A percentile compares a stretch with the other conserved stretches of the same genome.
Evolutionary conservation across 2,888 invertebrate genomes (phyloP).

Genomic region (Latrodectus elegans): DNA sequence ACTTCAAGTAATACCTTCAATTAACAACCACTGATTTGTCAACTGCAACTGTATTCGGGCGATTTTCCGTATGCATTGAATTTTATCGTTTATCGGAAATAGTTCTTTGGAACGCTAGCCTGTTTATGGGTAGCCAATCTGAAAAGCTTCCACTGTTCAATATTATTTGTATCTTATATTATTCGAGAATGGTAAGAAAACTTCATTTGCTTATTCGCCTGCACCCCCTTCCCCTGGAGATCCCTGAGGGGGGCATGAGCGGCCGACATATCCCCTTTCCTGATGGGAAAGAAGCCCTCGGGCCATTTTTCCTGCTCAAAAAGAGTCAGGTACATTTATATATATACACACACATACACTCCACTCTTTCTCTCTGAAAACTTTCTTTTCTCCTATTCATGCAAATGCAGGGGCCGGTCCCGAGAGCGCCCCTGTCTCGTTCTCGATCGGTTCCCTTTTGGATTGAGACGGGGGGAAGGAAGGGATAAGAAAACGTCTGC

Average conservation of each 20-base stretch:
- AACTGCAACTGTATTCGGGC: background rate
- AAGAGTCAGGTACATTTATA: conserved; percentile 66
- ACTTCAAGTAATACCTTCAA: too few relatives aligned
- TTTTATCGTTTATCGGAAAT: too few relatives aligned
- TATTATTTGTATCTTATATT: background rate
- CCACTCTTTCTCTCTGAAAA: conserved; percentile 3
- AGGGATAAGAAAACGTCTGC: conserved; percentile 52
- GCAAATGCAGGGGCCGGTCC: conserved; percentile 59
- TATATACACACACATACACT: conserved; percentile 13
- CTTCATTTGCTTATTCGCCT: conserved; percentile 67
- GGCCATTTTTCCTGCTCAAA: conserved; percentile 49
- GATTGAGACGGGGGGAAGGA: background rate
- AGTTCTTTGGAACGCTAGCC: too few relatives aligned
- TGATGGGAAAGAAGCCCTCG: conserved; percentile 46
- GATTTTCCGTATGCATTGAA: too few relatives aligned
- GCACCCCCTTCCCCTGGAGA: conserved; percentile 9
- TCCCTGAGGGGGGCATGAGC: conserved; percentile 38
- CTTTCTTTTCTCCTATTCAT: conserved; percentile 34
- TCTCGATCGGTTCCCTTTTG: conserved; percentile 7
- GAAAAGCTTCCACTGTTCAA: background rate
- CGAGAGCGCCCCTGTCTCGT: conserved; percentile 38
- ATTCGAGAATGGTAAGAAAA: background rate
- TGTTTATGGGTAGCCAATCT: too few relatives aligned
- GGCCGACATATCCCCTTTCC: conserved; percentile 10
- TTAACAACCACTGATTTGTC: too few relatives aligned